phyloP scores from a whole-genome alignment of 2,797 vertebrate species.

The Falco peregrinus region DNA sequence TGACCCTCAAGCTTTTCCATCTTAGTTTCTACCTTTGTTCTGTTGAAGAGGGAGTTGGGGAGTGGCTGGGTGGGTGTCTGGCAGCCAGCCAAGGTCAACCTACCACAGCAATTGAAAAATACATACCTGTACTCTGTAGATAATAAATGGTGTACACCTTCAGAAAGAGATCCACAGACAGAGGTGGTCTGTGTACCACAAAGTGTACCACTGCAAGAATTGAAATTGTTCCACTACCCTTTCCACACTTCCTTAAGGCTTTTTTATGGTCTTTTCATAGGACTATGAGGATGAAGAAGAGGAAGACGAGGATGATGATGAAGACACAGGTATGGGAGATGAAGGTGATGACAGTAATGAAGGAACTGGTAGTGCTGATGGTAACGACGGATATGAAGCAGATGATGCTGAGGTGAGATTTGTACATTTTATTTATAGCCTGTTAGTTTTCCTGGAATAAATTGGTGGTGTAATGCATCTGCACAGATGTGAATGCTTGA shows the following conservation, averaged over 20 bases:
- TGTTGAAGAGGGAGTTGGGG: background rate
- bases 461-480: background rate
- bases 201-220: background rate
- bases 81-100: background rate
- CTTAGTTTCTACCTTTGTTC: background rate
- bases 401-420: constrained; percentile 88
- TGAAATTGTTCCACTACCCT: background rate
- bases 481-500: background rate
- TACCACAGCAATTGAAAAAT: background rate
- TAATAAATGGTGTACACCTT: background rate
- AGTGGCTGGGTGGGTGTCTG: background rate
- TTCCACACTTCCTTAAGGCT: background rate
- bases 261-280: constrained; percentile 65
- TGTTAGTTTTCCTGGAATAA: background rate
- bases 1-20: background rate
- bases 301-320: constrained; percentile 90
- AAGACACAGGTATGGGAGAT: constrained; percentile 90
- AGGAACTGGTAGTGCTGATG: constrained; percentile 88
- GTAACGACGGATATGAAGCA: constrained; percentile 91
- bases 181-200: background rate
- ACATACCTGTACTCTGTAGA: background rate
- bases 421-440: background rate
- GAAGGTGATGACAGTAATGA: constrained; percentile 96
- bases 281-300: constrained; percentile 91
- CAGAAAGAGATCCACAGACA: background rate